Evolutionary conservation across 2,113 vertebrate species (phyloP), one percentile per base, ranked within the genome.

Genomic region (Verasper variegatus): DNA sequence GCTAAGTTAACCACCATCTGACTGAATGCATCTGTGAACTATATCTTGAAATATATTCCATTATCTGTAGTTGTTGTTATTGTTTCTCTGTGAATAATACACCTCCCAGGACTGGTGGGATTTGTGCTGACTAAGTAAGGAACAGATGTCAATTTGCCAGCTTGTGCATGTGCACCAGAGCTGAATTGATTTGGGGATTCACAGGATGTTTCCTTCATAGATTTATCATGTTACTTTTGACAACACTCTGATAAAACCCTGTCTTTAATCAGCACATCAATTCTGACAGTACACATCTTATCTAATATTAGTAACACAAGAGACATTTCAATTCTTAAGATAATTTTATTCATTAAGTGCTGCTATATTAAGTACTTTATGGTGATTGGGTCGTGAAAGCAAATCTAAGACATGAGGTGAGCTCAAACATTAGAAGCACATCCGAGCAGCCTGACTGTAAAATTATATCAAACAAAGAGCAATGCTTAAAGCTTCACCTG

Each of bases 121-220:
- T 42, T 42, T 42, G 40, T 42, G 40, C 10, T 42, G 40, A 42
- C 40, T 42, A 13, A 3, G 3, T 42, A 42, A 12, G 40, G 40
- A 42, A 42, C 35, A 10, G 18, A 15, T 23, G 60, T 64, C 12
- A 5, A 5, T 23, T 11, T n/a, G n/a, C 8, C 52, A 54, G 40
- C 24, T n/a, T 12, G n/a, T 47, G 17, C 54, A 47, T 65, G 23
- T 59, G 18, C 21, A 31, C 3, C 31, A 54, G 67, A 72, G 57
- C 4, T 59, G 12, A 37, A 45, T 47, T 62, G 54, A 70, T 12
- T 42, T 11, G 12, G 12, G 12, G 40, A 3, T 9, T 51, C 45
- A 68, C 65, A 73, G 61, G 21, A 83, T 57, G 76, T 80, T 69
- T 76, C 58, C 71, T 69, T 68, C 69, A 61, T 37, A 69, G 49